Evolutionary conservation across 2,797 vertebrate species (phyloP).

Genomic region (Mastacembelus armatus): DNA sequence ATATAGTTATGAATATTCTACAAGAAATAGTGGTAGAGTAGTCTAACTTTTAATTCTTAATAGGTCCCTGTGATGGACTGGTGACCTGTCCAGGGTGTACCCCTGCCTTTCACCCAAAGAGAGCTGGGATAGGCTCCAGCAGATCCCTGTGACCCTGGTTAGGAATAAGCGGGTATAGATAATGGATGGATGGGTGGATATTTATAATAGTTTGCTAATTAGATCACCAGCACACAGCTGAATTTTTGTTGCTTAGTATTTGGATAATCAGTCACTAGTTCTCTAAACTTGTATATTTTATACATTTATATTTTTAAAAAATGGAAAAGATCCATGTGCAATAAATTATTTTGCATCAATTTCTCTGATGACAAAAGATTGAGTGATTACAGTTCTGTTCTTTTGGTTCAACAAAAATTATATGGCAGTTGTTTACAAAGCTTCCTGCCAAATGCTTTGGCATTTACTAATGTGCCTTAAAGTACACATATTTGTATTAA

Average conservation of each 20-base stretch:
- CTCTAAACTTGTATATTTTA: neutral
- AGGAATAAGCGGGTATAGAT: too few relatives aligned
- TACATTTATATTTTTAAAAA: neutral
- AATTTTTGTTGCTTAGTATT: neutral
- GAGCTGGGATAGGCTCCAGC: too few relatives aligned
- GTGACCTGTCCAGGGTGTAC: too few relatives aligned
- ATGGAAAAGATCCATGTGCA: neutral
- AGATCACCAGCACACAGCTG: neutral
- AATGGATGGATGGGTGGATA: too few relatives aligned
- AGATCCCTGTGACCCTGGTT: too few relatives aligned
- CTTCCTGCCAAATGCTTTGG: conserved; percentile 22
- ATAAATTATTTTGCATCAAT: neutral
- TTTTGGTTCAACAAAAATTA: conserved; percentile 7
- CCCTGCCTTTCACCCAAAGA: too few relatives aligned
- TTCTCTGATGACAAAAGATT: neutral
- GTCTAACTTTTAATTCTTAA: too few relatives aligned
- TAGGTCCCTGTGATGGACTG: too few relatives aligned
- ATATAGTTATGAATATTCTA: neutral
- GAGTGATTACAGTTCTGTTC: neutral
- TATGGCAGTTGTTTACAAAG: conserved; percentile 15
- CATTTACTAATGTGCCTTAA: conserved; percentile 6
- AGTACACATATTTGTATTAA: too few relatives aligned
- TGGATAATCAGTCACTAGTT: neutral
- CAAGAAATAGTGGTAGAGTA: too few relatives aligned
- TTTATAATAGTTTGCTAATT: neutral